Evolutionary conservation across 2,113 vertebrate species (phyloP).

Genomic region (Pelecanus crispus): DNA sequence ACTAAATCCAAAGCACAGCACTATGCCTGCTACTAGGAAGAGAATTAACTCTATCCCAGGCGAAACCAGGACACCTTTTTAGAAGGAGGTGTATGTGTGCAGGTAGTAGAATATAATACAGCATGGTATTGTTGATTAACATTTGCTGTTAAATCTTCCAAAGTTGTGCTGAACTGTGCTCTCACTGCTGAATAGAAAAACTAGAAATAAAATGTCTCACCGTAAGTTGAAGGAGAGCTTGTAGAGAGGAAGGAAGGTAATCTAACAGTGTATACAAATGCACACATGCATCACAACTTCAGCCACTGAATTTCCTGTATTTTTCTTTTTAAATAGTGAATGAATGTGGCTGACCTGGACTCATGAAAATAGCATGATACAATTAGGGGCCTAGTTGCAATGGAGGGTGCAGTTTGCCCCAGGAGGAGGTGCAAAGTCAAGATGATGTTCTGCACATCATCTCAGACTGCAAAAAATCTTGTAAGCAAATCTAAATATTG

Average conservation of each 20-base stretch:
- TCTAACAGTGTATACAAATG: neutral
- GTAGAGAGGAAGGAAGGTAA: neutral
- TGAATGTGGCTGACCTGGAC: neutral
- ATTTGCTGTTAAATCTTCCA: neutral
- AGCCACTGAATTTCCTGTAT: neutral
- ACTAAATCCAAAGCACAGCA: no score
- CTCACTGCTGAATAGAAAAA: neutral
- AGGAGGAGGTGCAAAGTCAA: neutral
- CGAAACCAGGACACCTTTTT: no score
- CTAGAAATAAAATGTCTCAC: neutral
- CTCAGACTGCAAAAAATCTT: neutral
- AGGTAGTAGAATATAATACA: neutral
- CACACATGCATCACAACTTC: neutral
- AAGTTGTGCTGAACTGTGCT: neutral
- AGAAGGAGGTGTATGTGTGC: neutral
- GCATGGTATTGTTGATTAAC: neutral
- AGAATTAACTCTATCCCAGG: no score
- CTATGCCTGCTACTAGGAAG: no score
- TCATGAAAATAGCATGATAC: neutral
- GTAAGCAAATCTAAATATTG: neutral
- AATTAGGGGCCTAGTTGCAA: neutral
- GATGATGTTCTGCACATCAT: neutral
- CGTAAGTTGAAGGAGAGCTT: neutral
- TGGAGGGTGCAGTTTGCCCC: neutral
- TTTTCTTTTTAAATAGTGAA: slow-evolving; percentile 17